Evolutionary conservation across 2,797 vertebrate species (phyloP), one percentile per base, ranked within the genome.

Genomic region (Peromyscus aztecus): DNA sequence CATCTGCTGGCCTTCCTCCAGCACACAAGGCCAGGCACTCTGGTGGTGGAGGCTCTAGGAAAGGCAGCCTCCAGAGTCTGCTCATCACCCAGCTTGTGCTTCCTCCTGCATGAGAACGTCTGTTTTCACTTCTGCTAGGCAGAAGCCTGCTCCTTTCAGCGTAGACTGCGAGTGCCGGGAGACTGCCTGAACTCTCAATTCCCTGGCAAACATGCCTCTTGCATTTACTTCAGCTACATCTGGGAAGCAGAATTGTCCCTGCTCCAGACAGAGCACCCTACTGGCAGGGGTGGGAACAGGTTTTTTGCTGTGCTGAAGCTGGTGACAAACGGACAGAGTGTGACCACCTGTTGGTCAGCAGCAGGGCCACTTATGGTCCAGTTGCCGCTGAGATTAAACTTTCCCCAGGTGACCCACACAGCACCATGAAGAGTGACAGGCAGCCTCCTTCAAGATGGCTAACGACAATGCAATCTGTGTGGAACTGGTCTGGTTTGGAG

Each of bases 301-400:
- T 71, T 92, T 92, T 91, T 80, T 97, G 93, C 97, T 95, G 73
- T 52, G 19, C 84, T 21, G 59, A 86, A 92, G 90, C 92, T 34
- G 8, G 13, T 98, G 98, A 98, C 98, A 98, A 94, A 98, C 97
- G 95, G 98, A 97, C 97, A 97, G 97, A 55, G 89, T 23, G 37
- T 81, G 96, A 95, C 77, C 1, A 6, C 49, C 49, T 11, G 10
- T 2, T 49, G 49, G 10, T 98, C 91, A 4, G 87, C 63, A 91
- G 92, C 75, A 88, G 46, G 71, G 90, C 93, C 83, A 55, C 77
- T 37, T 52, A 83, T 37, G 67, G 89, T 90, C 2, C 90, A 23
- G 2, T 91, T 80, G 34, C 90, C 96, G 91, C 55, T 19, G 23
- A 96, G 96, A 98, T 90, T 55, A 96, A 90, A 94, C 91, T 94